phyloP scores from a whole-genome alignment of 1,140 invertebrate species.

The Drosophila nebulosa region DNA sequence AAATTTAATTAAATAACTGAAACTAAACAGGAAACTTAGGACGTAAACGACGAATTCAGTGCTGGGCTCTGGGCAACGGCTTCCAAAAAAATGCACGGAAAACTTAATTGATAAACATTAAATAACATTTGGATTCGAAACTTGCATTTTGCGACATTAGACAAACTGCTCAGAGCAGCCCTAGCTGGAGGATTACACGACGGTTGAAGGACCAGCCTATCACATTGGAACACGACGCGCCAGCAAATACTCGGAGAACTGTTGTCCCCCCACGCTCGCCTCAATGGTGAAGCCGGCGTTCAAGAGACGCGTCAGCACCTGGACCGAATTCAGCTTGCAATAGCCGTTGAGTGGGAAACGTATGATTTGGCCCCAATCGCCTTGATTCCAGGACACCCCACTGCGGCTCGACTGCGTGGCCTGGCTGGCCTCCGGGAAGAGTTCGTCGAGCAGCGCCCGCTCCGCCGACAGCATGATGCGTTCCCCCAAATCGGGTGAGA shows the following conservation, averaged over 20 bases:
- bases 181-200: not conserved
- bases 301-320: conserved; percentile 93
- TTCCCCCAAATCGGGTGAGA: conserved; percentile 94
- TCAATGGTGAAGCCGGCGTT: conserved; percentile 91
- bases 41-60: conserved; percentile 65
- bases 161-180: conserved; percentile 32
- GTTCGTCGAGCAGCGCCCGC: conserved; percentile 88
- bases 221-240: conserved; percentile 84
- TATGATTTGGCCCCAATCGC: conserved; percentile 92
- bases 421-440: conserved; percentile 93
- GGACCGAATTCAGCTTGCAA: conserved; percentile 94
- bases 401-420: conserved; percentile 91
- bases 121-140: conserved; percentile 74
- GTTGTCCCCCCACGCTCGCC: conserved; percentile 94
- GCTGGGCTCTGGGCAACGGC: conserved; percentile 43
- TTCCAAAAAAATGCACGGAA: conserved; percentile 43
- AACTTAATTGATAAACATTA: conserved; percentile 73
- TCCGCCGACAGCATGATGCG: conserved; percentile 93
- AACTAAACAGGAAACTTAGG: conserved; percentile 33
- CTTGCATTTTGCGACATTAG: conserved; percentile 24
- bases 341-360: conserved; percentile 95
- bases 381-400: conserved; percentile 91
- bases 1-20: conserved; percentile 59
- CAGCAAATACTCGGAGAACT: conserved; percentile 96
- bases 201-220: conserved; percentile 53